A percentile compares a stretch with the other conserved stretches of the same genome.
Evolutionary conservation across 1,140 invertebrate genomes (phyloP).

Genomic region (Hestina assimilis): DNA sequence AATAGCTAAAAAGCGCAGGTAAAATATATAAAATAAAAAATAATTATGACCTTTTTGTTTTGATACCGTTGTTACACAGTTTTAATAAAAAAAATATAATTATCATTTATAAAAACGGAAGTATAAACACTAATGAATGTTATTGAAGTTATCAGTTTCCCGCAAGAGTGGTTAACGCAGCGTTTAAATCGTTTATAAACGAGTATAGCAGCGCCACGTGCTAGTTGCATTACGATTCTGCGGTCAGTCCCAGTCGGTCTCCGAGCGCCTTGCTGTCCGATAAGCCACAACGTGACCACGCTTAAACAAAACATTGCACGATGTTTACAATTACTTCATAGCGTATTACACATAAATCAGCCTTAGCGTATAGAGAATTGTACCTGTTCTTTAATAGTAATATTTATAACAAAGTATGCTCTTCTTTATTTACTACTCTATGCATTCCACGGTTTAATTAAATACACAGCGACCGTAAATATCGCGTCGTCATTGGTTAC

Average conservation of each 20-base stretch:
- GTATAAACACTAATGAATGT: neutral
- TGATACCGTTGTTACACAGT: too few relatives aligned
- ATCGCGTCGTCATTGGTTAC: slow-evolving; percentile 44
- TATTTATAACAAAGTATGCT: neutral
- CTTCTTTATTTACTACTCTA: slow-evolving; percentile 5
- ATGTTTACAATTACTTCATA: slow-evolving; percentile 3
- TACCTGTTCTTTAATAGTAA: neutral
- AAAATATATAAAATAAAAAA: too few relatives aligned
- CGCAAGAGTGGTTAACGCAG: neutral
- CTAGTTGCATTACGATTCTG: neutral
- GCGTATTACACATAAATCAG: slow-evolving; percentile 1
- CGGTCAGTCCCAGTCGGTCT: neutral
- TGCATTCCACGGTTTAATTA: slow-evolving; percentile 30
- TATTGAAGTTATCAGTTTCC: neutral
- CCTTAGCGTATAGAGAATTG: neutral
- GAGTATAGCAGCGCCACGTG: slow-evolving; percentile 14
- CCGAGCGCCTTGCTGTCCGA: slow-evolving; percentile 5
- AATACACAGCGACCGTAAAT: slow-evolving; percentile 26
- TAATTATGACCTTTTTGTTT: too few relatives aligned
- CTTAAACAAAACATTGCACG: slow-evolving; percentile 19
- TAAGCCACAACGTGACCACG: slow-evolving; percentile 8
- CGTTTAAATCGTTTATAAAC: slow-evolving; percentile 13
- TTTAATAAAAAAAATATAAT: too few relatives aligned
- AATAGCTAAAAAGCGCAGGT: too few relatives aligned
- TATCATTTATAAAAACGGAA: neutral